A percentile compares a stretch with the other conserved stretches of the same genome.
Conservation (phyloP, 2,888 invertebrate genomes). For the Pyrrhosoma nymphula region DNA sequence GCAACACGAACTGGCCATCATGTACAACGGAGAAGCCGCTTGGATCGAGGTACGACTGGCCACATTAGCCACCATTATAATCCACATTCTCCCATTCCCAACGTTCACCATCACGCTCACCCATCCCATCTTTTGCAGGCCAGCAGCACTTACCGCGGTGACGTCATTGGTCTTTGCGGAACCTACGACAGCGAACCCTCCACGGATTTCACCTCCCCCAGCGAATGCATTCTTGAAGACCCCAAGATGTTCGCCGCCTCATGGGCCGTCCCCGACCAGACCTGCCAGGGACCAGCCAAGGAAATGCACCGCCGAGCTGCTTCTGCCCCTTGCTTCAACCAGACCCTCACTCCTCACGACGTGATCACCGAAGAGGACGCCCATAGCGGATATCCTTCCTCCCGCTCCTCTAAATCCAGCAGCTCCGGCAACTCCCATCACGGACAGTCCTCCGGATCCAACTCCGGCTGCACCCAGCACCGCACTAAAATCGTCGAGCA, state of each 20-base stretch:
- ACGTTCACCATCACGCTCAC: neutral
- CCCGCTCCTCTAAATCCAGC: constrained; percentile 76
- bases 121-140: constrained; percentile 72
- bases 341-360: constrained; percentile 76
- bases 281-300: constrained; percentile 78
- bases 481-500: constrained; percentile 76
- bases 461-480: constrained; percentile 71
- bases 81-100: neutral
- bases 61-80: neutral
- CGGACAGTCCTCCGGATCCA: constrained; percentile 70
- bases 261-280: constrained; percentile 80
- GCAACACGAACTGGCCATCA: constrained; percentile 78
- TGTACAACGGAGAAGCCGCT: constrained; percentile 83
- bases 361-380: constrained; percentile 77
- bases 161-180: constrained; percentile 84
- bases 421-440: constrained; percentile 70
- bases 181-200: constrained; percentile 81
- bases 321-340: constrained; percentile 77
- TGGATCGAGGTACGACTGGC: constrained; percentile 74
- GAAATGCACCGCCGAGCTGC: constrained; percentile 77
- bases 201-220: constrained; percentile 82
- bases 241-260: constrained; percentile 81
- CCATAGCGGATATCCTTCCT: constrained; percentile 68
- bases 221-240: constrained; percentile 80
- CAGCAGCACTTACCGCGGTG: constrained; percentile 79